A percentile compares a stretch with the other conserved stretches of the same genome.
Evolutionary conservation across 2,113 vertebrate genomes (phyloP).

Genomic region (Psilopsiagon aurifrons): DNA sequence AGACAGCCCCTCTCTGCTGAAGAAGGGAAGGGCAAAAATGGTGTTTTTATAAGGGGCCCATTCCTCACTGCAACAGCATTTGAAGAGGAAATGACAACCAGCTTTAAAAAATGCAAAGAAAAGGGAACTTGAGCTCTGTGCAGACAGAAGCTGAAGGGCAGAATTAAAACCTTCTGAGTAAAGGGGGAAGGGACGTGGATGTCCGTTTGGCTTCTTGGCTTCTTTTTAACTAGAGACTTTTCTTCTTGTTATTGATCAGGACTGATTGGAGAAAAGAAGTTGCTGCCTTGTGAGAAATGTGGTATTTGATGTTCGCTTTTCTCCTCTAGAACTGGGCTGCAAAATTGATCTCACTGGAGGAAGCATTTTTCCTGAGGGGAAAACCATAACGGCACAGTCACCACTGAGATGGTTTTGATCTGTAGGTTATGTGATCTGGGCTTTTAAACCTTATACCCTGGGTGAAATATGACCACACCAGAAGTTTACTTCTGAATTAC

Average conservation of each 20-base stretch:
- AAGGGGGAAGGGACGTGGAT: not conserved
- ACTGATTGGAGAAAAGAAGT: not conserved
- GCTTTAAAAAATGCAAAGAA: not conserved
- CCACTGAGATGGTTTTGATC: not conserved
- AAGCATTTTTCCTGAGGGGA: not conserved
- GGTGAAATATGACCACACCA: not conserved
- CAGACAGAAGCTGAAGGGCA: not conserved
- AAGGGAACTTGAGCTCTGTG: conserved; percentile 29
- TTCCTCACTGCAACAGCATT: conserved; percentile 7
- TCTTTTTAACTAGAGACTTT: not conserved
- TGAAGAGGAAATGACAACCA: conserved; percentile 35
- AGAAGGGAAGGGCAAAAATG: not conserved
- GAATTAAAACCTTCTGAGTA: not conserved
- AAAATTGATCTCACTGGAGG: not conserved
- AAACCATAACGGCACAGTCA: not conserved
- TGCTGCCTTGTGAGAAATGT: not conserved
- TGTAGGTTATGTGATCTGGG: not conserved
- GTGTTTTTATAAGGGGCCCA: not conserved
- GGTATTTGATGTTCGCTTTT: not conserved
- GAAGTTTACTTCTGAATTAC: not conserved
- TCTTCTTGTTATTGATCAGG: not conserved
- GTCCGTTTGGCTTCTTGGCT: not conserved
- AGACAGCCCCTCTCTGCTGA: not conserved
- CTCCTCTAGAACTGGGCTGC: not conserved
- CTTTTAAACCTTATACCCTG: not conserved